Evolutionary conservation across 2,888 invertebrate genomes (phyloP), one percentile per base, ranked within the genome.

Genomic region (Andrena praecox): DNA sequence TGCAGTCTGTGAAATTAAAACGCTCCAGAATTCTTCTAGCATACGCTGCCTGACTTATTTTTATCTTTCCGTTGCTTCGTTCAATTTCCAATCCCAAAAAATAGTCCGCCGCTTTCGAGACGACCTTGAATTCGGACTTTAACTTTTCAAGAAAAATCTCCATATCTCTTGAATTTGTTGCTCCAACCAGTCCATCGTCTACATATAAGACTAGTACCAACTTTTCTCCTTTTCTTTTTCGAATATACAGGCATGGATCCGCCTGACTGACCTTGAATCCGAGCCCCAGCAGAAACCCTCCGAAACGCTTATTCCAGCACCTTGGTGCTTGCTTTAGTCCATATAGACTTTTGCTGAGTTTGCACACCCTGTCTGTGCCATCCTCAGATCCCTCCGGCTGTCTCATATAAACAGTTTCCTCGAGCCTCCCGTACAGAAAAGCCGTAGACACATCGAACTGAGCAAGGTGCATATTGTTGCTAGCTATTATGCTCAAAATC

Each of bases 381-480:
- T 24, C 27, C n/a, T 27, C n/a, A 1, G 0, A 50, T 48, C 42
- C 24, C 16, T 66, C 50, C 16, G 86, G 89, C 8, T 68, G 60
- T 56, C 84, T 70, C 87, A 89, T 86, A 10, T 71, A 77, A 4
- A 74, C 71, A 29, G 64, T 24, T 24, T 73, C 80, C 1, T 70
- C 77, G 0, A 82, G 50, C 0, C 62, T 35, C 5, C 87, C 89
- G 60, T 87, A 85, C 20, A 89, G 50, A 60, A 85, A 89, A 8
- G 89, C 87, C 5, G 87, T 85, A 0, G 75, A 77, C 1, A 89
- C 75, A 56, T 88, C 87, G 10, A 87, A 66, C 20, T 90, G 88
- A 27, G 75, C 33, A 3, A 89, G 77, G 8, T 74, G 12, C 80
- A 89, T 74, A 1, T 62, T 74, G 4, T 68, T 50, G 29, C 74